Conservation (phyloP, 2,113 vertebrate genomes). For the Clarias batrachus region DNA sequence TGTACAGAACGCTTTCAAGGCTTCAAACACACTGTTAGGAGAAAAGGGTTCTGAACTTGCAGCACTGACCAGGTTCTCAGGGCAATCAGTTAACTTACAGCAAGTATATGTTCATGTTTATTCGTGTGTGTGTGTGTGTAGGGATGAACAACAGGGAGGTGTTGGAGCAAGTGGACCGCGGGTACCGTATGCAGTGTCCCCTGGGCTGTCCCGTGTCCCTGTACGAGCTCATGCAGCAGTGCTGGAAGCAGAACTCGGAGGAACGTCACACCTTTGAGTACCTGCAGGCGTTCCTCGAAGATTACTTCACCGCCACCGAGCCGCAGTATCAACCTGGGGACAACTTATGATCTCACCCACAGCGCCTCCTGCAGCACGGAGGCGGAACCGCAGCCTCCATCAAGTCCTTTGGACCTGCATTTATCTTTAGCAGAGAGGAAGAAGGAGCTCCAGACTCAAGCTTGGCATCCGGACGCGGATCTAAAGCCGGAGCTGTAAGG, state of each 20-base stretch:
- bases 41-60: background rate
- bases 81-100: background rate
- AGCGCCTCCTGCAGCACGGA: slow-evolving; percentile 67
- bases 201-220: slow-evolving; percentile 95
- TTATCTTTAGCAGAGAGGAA: background rate
- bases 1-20: background rate
- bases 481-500: background rate
- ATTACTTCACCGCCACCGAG: slow-evolving; percentile 98
- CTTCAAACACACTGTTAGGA: background rate
- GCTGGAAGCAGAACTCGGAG: slow-evolving; percentile 98
- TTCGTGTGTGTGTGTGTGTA: slow-evolving; percentile 54
- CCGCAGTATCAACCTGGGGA: slow-evolving; percentile 98
- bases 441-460: background rate
- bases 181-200: slow-evolving; percentile 94
- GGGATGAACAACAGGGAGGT: slow-evolving; percentile 99
- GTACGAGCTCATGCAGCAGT: slow-evolving; percentile 97
- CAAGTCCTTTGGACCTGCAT: background rate
- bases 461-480: background rate
- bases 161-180: slow-evolving; percentile 95
- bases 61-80: background rate
- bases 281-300: slow-evolving; percentile 96
- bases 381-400: slow-evolving; percentile 72
- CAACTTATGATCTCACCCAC: slow-evolving; percentile 80
- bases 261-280: slow-evolving; percentile 97
- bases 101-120: background rate